phyloP scores from a whole-genome alignment of 1,140 invertebrate species.

The Drosophila funebris region DNA sequence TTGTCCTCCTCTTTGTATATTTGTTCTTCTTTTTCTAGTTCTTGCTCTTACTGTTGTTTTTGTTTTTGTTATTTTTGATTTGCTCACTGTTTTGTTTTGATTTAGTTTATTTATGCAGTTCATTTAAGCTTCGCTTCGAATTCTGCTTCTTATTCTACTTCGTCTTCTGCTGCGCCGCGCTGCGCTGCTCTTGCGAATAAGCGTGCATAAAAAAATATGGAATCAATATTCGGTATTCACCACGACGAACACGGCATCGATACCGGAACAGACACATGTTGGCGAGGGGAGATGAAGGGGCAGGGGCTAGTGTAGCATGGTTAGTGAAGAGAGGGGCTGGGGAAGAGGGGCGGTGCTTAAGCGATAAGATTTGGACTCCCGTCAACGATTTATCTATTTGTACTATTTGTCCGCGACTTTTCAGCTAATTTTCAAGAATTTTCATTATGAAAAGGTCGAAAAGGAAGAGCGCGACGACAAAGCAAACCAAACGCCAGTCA shows the following conservation, averaged over 20 bases:
- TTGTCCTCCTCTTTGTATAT: neutral
- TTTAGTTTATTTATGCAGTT: conserved; percentile 9
- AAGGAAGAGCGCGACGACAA: neutral
- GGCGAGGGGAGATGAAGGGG: too few species aligned
- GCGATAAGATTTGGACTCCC: conserved; percentile 36
- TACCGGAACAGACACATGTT: too few species aligned
- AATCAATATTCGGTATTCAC: conserved; percentile 38
- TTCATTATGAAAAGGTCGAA: conserved; percentile 20
- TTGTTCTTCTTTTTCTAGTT: neutral
- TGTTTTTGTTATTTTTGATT: conserved; percentile 2
- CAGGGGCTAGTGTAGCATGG: neutral
- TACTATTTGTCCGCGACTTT: neutral
- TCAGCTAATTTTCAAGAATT: conserved; percentile 16
- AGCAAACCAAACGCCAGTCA: neutral
- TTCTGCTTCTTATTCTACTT: conserved; percentile 2
- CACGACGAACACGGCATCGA: conserved; percentile 23
- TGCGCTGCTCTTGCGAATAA: conserved; percentile 21
- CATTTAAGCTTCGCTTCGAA: conserved; percentile 3
- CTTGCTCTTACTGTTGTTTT: neutral
- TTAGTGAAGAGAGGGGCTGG: neutral
- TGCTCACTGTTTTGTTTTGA: conserved; percentile 1
- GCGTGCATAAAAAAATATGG: conserved; percentile 8
- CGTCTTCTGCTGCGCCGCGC: neutral
- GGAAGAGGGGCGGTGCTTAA: neutral
- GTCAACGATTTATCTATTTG: conserved; percentile 29